Conservation (phyloP, 1,140 invertebrate species). For the Brachionus manjavacas region DNA sequence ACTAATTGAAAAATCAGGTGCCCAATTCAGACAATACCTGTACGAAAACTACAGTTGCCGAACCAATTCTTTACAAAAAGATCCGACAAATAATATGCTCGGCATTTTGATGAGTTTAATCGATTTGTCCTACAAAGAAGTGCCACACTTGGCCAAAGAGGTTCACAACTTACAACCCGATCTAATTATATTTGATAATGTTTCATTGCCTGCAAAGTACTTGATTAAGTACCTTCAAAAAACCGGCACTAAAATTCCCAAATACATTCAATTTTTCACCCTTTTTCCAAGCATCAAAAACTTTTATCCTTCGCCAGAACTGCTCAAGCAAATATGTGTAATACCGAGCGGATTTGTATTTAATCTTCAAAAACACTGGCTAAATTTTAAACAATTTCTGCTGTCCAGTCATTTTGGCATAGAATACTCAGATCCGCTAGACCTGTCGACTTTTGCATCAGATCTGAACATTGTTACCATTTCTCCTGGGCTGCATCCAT, state of each 20-base stretch:
- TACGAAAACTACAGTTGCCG: background rate
- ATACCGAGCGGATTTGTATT: background rate
- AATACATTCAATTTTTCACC: background rate
- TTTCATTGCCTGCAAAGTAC: background rate
- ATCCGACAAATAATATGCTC: background rate
- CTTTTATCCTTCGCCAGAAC: background rate
- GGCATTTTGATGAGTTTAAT: background rate
- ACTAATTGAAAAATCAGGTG: slow-evolving; percentile 3
- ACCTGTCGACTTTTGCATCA: background rate
- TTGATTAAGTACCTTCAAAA: background rate
- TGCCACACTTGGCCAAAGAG: background rate
- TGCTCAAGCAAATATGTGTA: background rate
- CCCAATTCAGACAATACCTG: background rate
- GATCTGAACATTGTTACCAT: slow-evolving; percentile 14
- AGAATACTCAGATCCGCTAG: background rate
- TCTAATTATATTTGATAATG: background rate
- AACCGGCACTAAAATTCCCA: background rate
- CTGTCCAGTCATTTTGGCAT: background rate
- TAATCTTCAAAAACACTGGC: background rate
- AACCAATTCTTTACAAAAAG: background rate
- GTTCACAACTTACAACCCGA: background rate
- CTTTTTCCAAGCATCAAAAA: background rate
- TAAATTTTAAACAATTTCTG: background rate
- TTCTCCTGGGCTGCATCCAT: slow-evolving; percentile 5
- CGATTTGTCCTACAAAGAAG: background rate